These are phyloP conservation scores for Axinella damicornis DNA, from an alignment of 37 sponge, comb jelly and placozoan genomes.

Conservation along the genomic window DNA sequence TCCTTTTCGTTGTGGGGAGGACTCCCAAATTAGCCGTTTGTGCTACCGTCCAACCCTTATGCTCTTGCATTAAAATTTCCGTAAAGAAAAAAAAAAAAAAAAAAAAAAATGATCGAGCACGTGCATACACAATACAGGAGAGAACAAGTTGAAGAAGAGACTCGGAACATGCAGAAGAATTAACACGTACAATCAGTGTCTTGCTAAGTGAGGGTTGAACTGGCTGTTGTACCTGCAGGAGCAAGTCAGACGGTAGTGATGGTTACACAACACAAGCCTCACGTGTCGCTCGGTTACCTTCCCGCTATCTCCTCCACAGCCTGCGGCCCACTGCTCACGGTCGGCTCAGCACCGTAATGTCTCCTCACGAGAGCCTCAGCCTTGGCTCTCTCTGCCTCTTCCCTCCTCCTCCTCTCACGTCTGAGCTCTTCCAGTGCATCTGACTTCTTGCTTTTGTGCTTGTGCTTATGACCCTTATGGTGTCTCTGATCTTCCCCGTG, in stretches of 20 bases:
- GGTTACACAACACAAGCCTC: neutral
- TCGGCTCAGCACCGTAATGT: conserved; percentile 31
- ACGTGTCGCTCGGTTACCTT: no score
- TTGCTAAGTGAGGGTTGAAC: conserved; percentile 81
- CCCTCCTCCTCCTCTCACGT: conserved; percentile 72
- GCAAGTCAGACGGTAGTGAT: neutral
- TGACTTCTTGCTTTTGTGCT: conserved; percentile 10
- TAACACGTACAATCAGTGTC: no score
- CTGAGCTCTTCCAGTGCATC: conserved; percentile 62
- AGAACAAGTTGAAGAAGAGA: no score
- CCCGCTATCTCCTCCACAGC: conserved; percentile 36
- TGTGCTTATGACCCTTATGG: conserved; percentile 31
- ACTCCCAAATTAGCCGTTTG: no score
- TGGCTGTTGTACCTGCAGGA: conserved; percentile 78
- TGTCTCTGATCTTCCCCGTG: conserved; percentile 45
- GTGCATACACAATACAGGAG: no score
- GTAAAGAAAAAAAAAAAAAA: no score
- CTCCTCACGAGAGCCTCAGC: conserved; percentile 42
- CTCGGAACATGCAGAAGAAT: no score
- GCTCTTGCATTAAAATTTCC: no score
- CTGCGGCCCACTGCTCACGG: neutral
- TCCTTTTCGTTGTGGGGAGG: no score
- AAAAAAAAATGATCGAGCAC: no score
- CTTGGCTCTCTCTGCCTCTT: conserved; percentile 63
- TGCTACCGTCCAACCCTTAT: no score